phyloP scores from a whole-genome alignment of 2,113 vertebrate species.

The Numenius arquata region DNA sequence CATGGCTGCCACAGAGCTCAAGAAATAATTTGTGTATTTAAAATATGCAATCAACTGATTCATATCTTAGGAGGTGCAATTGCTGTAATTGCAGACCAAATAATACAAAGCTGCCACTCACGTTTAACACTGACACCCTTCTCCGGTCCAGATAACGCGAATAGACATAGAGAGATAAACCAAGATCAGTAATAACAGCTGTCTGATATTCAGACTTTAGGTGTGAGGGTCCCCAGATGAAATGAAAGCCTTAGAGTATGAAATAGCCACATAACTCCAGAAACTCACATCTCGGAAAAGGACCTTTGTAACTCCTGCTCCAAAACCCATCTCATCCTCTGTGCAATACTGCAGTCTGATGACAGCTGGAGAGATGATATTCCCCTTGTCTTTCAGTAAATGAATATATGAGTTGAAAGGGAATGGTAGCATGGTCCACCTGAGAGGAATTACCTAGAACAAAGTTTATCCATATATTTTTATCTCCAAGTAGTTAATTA shows the following conservation, averaged over 20 bases:
- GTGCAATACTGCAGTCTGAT: not conserved
- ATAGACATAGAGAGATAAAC: not conserved
- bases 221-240: not conserved
- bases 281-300: not conserved
- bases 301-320: fast-evolving
- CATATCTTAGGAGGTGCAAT: not conserved
- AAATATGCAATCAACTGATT: not conserved
- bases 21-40: not conserved
- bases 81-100: not conserved
- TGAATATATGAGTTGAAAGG: not conserved
- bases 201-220: not conserved
- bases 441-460: not conserved
- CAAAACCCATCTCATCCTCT: not conserved
- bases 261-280: not conserved
- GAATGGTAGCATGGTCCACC: not conserved
- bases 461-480: not conserved
- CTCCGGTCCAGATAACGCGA: not conserved
- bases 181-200: not conserved
- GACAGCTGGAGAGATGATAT: not conserved
- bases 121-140: not conserved
- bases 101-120: not conserved
- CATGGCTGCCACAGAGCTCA: not conserved
- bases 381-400: not conserved
- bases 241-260: not conserved
- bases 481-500: not conserved